Evolutionary conservation across 1,140 invertebrate species (phyloP).

Genomic region (Agraylea sexmaculata): DNA sequence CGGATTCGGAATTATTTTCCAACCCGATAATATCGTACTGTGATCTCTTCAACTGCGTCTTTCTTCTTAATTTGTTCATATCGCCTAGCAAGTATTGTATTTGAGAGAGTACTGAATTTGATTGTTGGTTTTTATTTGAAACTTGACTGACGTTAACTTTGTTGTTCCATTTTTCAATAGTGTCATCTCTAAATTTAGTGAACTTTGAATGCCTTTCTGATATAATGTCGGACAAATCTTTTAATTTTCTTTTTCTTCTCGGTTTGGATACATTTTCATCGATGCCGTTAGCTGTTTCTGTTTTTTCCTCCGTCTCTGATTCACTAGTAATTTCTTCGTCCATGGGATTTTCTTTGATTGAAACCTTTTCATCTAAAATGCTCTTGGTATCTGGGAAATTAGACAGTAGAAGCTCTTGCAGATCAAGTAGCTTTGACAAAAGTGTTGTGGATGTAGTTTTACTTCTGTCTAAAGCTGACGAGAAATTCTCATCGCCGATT

Average conservation of each 20-base stretch:
- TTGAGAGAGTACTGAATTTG: constrained; percentile 69
- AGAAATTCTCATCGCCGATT: constrained; percentile 38
- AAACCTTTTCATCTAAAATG: constrained; percentile 21
- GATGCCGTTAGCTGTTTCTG: constrained; percentile 22
- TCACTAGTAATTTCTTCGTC: constrained; percentile 50
- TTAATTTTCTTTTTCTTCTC: constrained; percentile 48
- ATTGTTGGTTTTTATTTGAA: constrained; percentile 46
- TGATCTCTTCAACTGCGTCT: constrained; percentile 70
- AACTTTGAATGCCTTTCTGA: constrained; percentile 51
- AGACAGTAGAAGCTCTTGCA: constrained; percentile 46
- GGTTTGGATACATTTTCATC: constrained; percentile 37
- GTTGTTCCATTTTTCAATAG: constrained; percentile 87
- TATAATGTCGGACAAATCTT: constrained; percentile 52
- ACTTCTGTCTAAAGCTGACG: constrained; percentile 37
- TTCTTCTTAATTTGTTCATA: constrained; percentile 59
- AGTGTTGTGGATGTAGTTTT: constrained; percentile 43
- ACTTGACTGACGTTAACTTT: constrained; percentile 63
- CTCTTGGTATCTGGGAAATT: constrained; percentile 54
- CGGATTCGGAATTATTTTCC: constrained; percentile 33
- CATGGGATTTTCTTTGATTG: constrained; percentile 28
- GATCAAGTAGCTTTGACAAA: constrained; percentile 43
- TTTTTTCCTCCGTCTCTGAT: constrained; percentile 29
- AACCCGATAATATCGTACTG: constrained; percentile 63
- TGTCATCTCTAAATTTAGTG: constrained; percentile 57
- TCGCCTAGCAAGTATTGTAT: constrained; percentile 77